Conservation (phyloP, 2,113 vertebrate genomes). For the Chamaetylas fuelleborni region DNA sequence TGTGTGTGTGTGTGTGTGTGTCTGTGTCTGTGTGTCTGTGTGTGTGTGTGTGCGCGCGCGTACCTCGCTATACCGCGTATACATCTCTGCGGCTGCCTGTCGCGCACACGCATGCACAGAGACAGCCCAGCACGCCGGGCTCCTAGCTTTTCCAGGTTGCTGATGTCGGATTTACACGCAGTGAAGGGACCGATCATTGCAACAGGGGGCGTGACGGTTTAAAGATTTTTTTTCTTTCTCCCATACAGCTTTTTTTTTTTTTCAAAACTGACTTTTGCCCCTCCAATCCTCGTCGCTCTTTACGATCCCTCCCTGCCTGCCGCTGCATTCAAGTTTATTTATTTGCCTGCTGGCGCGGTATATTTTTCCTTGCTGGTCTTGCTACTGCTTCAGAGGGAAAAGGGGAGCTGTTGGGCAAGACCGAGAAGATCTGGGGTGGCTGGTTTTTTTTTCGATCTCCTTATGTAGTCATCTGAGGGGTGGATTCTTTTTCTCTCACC, state of each 20-base stretch:
- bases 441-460: background rate
- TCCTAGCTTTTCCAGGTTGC: constrained; percentile 35
- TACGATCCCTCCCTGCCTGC: constrained; percentile 59
- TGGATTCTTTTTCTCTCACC: constrained; percentile 40
- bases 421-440: background rate
- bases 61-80: background rate
- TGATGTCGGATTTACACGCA: constrained; percentile 67
- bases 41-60: background rate
- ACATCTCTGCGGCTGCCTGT: background rate
- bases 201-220: constrained; percentile 74
- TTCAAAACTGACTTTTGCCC: constrained; percentile 70
- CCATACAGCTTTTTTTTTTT: constrained; percentile 48
- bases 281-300: constrained; percentile 62
- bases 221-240: constrained; percentile 51
- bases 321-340: constrained; percentile 75
- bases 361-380: constrained; percentile 43
- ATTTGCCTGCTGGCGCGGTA: constrained; percentile 65
- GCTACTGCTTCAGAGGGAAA: constrained; percentile 30
- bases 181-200: constrained; percentile 55
- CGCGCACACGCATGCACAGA: constrained; percentile 31
- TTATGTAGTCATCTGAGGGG: constrained; percentile 67
- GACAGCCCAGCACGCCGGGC: background rate
- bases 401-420: constrained; percentile 52
- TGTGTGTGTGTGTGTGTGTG: constrained; percentile 24
- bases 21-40: constrained; percentile 14